Evolutionary conservation across 1,140 invertebrate genomes (phyloP), one percentile per base, ranked within the genome.

Genomic region (Ostrea denselamellosa): DNA sequence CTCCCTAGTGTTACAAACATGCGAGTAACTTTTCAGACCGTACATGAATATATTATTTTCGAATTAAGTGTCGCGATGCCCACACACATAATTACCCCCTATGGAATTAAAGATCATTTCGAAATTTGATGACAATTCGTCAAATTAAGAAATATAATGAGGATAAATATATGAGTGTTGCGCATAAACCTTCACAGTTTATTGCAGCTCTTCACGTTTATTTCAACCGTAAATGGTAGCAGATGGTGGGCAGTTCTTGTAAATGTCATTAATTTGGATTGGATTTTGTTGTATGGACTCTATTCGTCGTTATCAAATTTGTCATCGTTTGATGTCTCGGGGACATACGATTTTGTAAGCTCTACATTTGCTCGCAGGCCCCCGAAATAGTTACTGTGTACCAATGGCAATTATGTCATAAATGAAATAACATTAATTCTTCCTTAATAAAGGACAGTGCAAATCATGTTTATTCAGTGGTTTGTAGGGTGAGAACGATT

Each of bases 21-120:
- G 10, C 14, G 4, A 17, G 17, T 62, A 19, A 62, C 34, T 62
- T 62, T 62, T 62, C 56, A 62, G 1, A 62, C 5, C 0, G 17
- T 62, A 44, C 34, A 5, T 44, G 34, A 2, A 44, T 5, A 44
- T 44, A 44, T 44, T 44, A 34, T 14, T 77, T 77, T 34, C 14
- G 4, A 34, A 77, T 28, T 77, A 0, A 77, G 68, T 77, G 14
- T 77, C 22, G 25, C 14, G 25, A 77, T 14, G 9, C 68, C 68
- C 68, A 77, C 68, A 28, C 68, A 77, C 25, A 28, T 34, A 77
- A 28, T 28, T 3, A 28, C 5, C 14, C n/a, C 14, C 58, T n/a
- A 25, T 77, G 4, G 68, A 77, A 77, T 77, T 77, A 77, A 77
- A 77, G 28, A 77, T 77, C 68, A 34, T 77, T 25, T 25, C 25